Evolutionary conservation across 2,797 vertebrate species (phyloP).

Genomic region (Lepidocolaptes lacrymiger): DNA sequence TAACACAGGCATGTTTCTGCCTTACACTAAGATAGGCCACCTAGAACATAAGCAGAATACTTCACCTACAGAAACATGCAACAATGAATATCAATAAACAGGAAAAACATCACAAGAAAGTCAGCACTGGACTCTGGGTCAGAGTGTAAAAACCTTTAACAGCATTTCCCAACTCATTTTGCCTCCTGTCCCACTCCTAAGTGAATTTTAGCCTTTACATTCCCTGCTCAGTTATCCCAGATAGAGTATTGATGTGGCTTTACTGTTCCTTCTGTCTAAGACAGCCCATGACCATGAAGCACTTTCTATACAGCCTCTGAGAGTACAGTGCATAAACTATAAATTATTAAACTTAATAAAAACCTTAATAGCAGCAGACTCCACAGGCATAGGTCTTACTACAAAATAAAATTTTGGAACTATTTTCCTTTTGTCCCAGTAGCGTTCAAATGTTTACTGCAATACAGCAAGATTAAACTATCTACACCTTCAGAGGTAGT

Average conservation of each 20-base stretch:
- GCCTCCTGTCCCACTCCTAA: background rate
- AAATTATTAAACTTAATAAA: slow-evolving; percentile 2
- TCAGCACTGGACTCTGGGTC: background rate
- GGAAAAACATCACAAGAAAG: background rate
- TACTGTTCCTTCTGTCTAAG: background rate
- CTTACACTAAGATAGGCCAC: background rate
- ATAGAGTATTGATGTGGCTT: background rate
- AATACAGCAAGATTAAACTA: background rate
- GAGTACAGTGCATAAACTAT: background rate
- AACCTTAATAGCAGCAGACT: background rate
- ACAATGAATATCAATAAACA: background rate
- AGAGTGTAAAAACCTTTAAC: background rate
- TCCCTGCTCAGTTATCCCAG: background rate
- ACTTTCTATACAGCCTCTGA: background rate
- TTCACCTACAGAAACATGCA: background rate
- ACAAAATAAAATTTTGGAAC: background rate
- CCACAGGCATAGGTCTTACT: background rate
- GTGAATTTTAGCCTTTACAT: background rate
- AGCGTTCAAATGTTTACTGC: background rate
- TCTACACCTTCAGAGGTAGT: background rate
- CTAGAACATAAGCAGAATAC: background rate
- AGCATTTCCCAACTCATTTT: background rate
- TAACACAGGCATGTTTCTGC: background rate
- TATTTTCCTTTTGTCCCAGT: background rate
- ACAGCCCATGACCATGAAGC: background rate